Percentiles rank a stretch among this genome's conserved stretches.
Evolutionary conservation across 2,113 vertebrate genomes (phyloP).

Genomic region (Campylomormyrus tamandua): DNA sequence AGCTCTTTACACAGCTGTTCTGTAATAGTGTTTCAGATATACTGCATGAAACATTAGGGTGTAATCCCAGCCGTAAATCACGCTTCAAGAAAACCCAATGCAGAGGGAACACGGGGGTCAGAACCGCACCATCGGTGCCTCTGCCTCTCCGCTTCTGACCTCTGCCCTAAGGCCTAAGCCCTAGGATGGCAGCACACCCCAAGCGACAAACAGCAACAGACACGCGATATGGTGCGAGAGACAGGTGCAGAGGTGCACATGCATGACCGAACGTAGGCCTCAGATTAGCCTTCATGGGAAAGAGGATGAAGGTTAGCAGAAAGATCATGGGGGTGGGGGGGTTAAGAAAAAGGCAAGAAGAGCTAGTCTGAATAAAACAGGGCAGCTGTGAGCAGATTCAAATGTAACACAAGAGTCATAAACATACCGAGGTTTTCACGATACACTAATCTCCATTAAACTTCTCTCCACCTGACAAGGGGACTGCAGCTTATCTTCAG

Average conservation of each 20-base stretch:
- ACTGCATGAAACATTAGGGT: conserved; percentile 32
- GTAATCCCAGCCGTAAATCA: conserved; percentile 28
- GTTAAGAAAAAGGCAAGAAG: background rate
- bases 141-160: background rate
- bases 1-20: conserved; percentile 21
- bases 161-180: background rate
- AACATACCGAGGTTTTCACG: background rate
- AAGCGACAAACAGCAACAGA: background rate
- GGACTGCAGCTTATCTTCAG: background rate
- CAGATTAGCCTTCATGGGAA: background rate
- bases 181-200: background rate
- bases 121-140: background rate
- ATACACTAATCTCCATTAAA: background rate
- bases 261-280: background rate
- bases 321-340: background rate
- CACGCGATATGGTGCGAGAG: background rate
- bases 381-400: background rate
- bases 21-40: conserved; percentile 29
- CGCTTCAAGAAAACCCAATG: conserved; percentile 23
- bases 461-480: background rate
- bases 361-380: background rate
- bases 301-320: background rate
- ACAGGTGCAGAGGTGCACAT: background rate
- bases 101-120: background rate
- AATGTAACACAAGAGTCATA: background rate